Base-by-base conservation (phyloP, 2,113 vertebrate genomes). In the Coreoperca whiteheadi region DNA sequence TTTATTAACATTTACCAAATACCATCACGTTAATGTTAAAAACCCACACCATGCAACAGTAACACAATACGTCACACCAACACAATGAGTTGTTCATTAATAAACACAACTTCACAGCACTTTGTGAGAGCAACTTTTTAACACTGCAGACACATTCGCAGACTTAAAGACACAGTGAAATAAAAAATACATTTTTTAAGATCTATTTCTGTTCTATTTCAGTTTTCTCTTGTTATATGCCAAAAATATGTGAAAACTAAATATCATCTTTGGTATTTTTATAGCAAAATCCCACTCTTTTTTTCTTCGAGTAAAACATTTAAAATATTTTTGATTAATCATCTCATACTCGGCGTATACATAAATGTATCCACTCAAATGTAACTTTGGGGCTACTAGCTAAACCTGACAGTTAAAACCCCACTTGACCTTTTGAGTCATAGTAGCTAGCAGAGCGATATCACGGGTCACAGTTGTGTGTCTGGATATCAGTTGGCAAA, bases 41-140 rank as follows among this genome's bases (percentile, higher is more conserved):
- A 82, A 56, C 53, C 61, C 89, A 92, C 87, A 81, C 78, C 92
- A 94, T 94, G 94, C 93, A 93, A 80, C 70, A 71, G 46, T 14
- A 81, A 85, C 87, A 84, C 77, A 63, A 63, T 9, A 81, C 74
- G 2, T 28, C 84, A 91, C 86, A 85, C 6, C 82, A 82, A 77
- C 82, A 89, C 87, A 34, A 16, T 16, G 53, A 72, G 37, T 32
- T 32, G 39, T 56, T 81, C 51, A 83, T 80, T 84, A 88, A 86
- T 67, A 51, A 68, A 82, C 72, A 90, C 50, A 57, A 78, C 28
- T 34, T 64, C 65, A 90, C 78, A 76, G 3, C 63, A 67, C 60
- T 37, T 51, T 64, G 76, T 74, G 59, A 81, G 37, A 59, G 39
- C 8, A 56, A 76, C 34, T 21, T 57, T 72, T 71, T 16, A 23